Conservation (phyloP, 2,113 vertebrate genomes). For the Cettia cetti region DNA sequence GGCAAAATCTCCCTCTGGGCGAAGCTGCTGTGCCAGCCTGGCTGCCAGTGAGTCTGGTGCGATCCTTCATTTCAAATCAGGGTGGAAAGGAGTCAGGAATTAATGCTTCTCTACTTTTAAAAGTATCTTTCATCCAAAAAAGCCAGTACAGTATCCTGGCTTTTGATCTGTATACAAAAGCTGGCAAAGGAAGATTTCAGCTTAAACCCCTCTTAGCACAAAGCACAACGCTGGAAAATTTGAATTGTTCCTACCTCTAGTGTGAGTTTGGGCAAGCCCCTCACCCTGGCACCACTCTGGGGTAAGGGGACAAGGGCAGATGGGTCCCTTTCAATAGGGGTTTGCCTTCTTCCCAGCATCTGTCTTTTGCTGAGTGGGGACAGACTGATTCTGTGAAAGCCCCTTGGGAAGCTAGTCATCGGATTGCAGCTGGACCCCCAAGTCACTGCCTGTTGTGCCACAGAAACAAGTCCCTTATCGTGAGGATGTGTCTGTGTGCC, state of each 20-base stretch:
- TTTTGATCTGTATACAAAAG: background rate
- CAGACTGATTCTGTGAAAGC: background rate
- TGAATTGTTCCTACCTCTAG: background rate
- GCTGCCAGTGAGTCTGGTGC: background rate
- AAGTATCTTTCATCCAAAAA: background rate
- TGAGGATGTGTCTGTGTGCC: background rate
- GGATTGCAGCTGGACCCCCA: background rate
- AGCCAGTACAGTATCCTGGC: background rate
- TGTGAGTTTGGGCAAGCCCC: background rate
- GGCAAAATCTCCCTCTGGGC: background rate
- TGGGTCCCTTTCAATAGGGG: background rate
- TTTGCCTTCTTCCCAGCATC: background rate
- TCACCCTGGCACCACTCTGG: accelerated
- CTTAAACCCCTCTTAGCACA: background rate
- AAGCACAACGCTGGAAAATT: background rate
- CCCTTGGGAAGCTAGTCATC: background rate
- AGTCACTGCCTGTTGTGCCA: background rate
- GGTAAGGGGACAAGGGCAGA: background rate
- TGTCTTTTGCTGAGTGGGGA: background rate
- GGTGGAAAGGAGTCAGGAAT: background rate
- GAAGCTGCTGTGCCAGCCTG: background rate
- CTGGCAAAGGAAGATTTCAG: background rate
- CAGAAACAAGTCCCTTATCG: accelerated
- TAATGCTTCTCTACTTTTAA: background rate
- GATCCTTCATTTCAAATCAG: background rate